phyloP scores from a whole-genome alignment of 1,140 invertebrate species.

The Microvelia longipes region DNA sequence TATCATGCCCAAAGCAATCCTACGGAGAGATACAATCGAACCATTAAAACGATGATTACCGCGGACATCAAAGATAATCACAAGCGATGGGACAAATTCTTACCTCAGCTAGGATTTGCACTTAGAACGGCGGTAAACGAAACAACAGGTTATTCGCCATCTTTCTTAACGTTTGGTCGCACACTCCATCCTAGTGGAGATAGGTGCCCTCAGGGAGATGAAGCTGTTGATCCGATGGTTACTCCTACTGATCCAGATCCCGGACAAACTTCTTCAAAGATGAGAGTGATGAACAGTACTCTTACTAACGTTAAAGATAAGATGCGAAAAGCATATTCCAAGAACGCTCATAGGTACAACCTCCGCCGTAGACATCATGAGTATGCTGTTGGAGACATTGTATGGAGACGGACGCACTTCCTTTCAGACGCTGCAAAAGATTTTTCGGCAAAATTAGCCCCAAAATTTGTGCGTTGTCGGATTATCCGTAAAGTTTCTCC shows the following conservation, averaged over 20 bases:
- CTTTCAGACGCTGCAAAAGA: too few relatives aligned
- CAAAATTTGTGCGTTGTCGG: background rate
- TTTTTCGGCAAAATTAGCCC: conserved; percentile 7
- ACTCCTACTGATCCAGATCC: background rate
- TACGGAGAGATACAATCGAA: too few relatives aligned
- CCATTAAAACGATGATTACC: too few relatives aligned
- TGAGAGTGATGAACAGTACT: too few relatives aligned
- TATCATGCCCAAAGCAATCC: too few relatives aligned
- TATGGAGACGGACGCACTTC: conserved; percentile 3
- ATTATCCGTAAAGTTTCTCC: conserved; percentile 33
- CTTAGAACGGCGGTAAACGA: conserved; percentile 29
- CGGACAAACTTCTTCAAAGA: too few relatives aligned
- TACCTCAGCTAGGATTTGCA: conserved; percentile 29
- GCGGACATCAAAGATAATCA: too few relatives aligned
- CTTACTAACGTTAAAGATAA: too few relatives aligned
- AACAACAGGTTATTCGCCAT: conserved; percentile 27
- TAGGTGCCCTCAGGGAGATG: too few relatives aligned
- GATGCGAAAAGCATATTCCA: background rate
- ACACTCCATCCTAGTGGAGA: conserved; percentile 21
- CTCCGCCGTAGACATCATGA: conserved; percentile 1
- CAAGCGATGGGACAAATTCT: too few relatives aligned
- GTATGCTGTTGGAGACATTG: conserved; percentile 1
- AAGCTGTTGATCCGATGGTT: too few relatives aligned
- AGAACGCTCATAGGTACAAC: conserved; percentile 2
- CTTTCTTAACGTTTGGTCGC: conserved; percentile 28